Percentiles rank a stretch among this genome's conserved stretches.
Conservation (phyloP, 2,113 vertebrate species). For the Rhabdomys dilectus region DNA sequence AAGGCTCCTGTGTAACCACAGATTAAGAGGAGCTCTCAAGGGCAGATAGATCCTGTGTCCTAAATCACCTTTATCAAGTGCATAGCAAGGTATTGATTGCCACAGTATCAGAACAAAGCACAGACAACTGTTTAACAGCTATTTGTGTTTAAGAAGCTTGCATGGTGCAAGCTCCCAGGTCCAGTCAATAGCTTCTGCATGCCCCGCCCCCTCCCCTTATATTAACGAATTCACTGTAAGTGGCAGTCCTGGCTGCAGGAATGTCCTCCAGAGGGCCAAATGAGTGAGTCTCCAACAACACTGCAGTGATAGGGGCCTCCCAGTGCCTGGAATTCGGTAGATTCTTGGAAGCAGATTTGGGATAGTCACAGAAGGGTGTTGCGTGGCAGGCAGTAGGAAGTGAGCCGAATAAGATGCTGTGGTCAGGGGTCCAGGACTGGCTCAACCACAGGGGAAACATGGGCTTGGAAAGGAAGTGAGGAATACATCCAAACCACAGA, state of each 20-base stretch:
- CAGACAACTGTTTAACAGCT: neutral
- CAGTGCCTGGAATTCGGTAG: rapidly evolving
- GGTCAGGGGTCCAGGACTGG: neutral
- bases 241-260: neutral
- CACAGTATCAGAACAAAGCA: neutral
- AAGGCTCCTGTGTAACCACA: neutral
- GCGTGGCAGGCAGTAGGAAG: neutral
- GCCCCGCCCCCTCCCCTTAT: too few relatives aligned
- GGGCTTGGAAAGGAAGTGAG: neutral
- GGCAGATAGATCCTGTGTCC: neutral
- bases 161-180: neutral
- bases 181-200: neutral
- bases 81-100: neutral
- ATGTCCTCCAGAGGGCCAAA: rapidly evolving
- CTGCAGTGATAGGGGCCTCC: rapidly evolving
- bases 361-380: neutral
- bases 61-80: neutral
- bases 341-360: neutral
- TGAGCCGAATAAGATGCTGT: too few relatives aligned
- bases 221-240: neutral
- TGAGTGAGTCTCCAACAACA: neutral
- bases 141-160: neutral
- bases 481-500: too few relatives aligned
- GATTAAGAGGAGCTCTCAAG: neutral
- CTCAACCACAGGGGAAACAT: neutral